A percentile compares a stretch with the other conserved stretches of the same genome.
Conservation (phyloP, 2,113 vertebrate genomes). For the Arvicanthis niloticus region DNA sequence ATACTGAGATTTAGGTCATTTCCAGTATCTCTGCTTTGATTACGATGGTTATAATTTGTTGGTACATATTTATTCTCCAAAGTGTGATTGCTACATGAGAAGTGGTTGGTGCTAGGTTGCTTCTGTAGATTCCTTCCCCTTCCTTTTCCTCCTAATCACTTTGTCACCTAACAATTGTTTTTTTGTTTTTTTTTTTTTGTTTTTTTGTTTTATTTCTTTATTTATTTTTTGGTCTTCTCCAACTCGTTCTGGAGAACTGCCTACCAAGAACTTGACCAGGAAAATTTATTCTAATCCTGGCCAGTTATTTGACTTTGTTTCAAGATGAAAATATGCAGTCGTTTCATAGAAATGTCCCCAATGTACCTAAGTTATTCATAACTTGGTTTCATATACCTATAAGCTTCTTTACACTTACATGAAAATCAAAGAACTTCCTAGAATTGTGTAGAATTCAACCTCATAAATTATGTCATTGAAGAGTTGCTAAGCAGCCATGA, state of each 20-base stretch:
- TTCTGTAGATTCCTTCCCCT: neutral
- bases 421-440: slow-evolving; percentile 29
- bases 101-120: neutral
- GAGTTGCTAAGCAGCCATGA: neutral
- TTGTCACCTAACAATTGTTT: neutral
- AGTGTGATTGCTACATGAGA: neutral
- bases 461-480: slow-evolving; percentile 39
- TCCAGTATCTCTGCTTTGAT: slow-evolving; percentile 27
- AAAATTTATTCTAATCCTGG: slow-evolving; percentile 5
- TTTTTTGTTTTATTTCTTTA: no score
- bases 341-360: slow-evolving; percentile 11
- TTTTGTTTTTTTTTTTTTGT: no score
- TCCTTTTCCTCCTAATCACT: neutral
- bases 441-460: neutral
- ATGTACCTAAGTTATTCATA: slow-evolving; percentile 10
- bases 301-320: slow-evolving; percentile 10
- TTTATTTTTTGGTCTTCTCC: no score
- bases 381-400: slow-evolving; percentile 6
- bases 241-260: neutral
- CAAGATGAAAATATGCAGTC: neutral
- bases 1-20: slow-evolving; percentile 1
- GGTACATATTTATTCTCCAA: neutral
- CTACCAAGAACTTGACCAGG: slow-evolving; percentile 10
- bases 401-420: slow-evolving; percentile 28
- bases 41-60: neutral